phyloP scores from a whole-genome alignment of 1,140 invertebrate species.

The Hesperophylax magnus region DNA sequence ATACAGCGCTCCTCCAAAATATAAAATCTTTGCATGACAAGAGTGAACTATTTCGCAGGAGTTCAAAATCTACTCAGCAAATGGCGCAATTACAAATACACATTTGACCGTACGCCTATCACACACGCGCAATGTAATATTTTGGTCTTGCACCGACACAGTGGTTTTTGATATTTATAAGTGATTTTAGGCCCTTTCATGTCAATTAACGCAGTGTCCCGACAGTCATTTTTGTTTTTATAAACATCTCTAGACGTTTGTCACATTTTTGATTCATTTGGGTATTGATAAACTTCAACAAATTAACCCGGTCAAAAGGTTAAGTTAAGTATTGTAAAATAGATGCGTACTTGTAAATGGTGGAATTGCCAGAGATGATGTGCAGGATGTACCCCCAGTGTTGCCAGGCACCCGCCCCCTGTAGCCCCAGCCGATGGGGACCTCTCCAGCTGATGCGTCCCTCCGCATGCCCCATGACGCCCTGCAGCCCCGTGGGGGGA shows the following conservation, averaged over 20 bases:
- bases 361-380: conserved; percentile 72
- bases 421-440: conserved; percentile 82
- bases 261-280: no score
- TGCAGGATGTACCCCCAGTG: conserved; percentile 89
- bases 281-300: background rate
- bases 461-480: conserved; percentile 80
- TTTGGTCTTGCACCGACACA: no score
- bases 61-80: no score
- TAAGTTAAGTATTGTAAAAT: background rate
- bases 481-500: conserved; percentile 82
- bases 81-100: no score
- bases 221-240: background rate
- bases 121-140: no score
- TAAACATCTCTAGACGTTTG: background rate
- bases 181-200: no score
- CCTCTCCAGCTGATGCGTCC: conserved; percentile 85
- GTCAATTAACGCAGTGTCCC: no score
- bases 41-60: no score
- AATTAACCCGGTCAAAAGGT: background rate
- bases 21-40: no score
- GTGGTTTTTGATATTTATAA: no score
- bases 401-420: conserved; percentile 87
- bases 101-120: no score
- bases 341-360: conserved; percentile 61
- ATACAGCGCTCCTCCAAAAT: no score